phyloP scores from a whole-genome alignment of 2,888 invertebrate species.

The Papilio elwesi region DNA sequence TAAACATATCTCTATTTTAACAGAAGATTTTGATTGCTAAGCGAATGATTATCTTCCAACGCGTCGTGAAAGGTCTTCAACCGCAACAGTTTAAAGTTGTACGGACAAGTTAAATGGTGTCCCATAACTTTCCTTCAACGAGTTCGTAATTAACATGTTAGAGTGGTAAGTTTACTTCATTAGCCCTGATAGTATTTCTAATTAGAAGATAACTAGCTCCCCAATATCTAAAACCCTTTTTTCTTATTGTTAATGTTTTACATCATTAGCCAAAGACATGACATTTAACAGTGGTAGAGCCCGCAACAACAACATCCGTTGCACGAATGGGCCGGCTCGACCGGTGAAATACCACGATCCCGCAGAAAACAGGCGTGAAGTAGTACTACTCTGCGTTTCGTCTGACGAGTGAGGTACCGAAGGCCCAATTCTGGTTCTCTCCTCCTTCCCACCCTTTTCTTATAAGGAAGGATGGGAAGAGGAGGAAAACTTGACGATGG shows the following conservation, averaged over 20 bases:
- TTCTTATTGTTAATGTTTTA: neutral
- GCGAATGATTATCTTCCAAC: conserved; percentile 11
- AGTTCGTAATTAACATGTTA: conserved; percentile 13
- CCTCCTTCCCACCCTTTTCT: too few relatives aligned
- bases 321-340: too few relatives aligned
- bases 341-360: too few relatives aligned
- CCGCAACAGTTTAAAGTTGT: conserved; percentile 18
- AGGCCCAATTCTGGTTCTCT: too few relatives aligned
- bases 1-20: neutral
- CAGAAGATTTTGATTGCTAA: neutral
- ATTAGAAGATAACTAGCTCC: neutral
- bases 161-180: conserved; percentile 10
- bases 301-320: too few relatives aligned
- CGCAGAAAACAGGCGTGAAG: too few relatives aligned
- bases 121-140: conserved; percentile 18
- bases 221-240: neutral
- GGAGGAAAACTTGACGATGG: too few relatives aligned
- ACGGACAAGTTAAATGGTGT: conserved; percentile 22
- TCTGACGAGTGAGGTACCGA: too few relatives aligned
- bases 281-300: too few relatives aligned
- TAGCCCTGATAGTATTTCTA: neutral
- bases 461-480: too few relatives aligned
- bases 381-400: too few relatives aligned
- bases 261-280: too few relatives aligned
- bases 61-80: conserved; percentile 14